Evolutionary conservation across 2,797 vertebrate species (phyloP).

Genomic region (Avahi laniger): DNA sequence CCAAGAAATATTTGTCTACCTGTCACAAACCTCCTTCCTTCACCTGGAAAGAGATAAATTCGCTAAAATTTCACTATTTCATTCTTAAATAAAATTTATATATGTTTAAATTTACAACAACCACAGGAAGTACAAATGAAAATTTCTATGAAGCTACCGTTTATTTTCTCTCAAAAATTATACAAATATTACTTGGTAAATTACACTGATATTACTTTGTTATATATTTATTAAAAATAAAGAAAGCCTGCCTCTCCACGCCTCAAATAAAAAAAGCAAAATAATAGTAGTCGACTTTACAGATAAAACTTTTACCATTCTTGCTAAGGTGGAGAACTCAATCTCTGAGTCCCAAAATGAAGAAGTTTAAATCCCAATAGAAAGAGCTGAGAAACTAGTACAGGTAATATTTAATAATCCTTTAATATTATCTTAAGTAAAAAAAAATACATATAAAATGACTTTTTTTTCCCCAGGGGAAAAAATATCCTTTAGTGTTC

Average conservation of each 20-base stretch:
- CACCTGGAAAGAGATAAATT: not conserved
- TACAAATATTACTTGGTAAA: not conserved
- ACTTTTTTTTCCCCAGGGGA: not conserved
- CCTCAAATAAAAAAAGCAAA: constrained; percentile 12
- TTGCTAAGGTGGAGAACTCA: not conserved
- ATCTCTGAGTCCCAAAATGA: not conserved
- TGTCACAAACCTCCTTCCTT: not conserved
- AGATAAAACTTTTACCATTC: not conserved
- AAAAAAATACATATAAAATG: not conserved
- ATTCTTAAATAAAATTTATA: not conserved
- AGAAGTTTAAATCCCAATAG: not conserved
- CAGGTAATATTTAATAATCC: not conserved
- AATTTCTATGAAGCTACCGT: not conserved
- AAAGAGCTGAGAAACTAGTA: not conserved
- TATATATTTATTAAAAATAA: not conserved
- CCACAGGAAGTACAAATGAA: not conserved
- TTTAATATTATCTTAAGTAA: not conserved
- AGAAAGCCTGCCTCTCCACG: not conserved
- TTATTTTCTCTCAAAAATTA: constrained; percentile 23
- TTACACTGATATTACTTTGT: not conserved
- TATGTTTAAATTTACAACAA: constrained; percentile 1
- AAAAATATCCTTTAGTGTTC: not conserved
- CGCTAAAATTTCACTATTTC: constrained; percentile 10
- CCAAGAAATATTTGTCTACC: not conserved
- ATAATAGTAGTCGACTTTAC: not conserved